Conservation (phyloP, 2,797 vertebrate species). For the Siniperca obscura region DNA sequence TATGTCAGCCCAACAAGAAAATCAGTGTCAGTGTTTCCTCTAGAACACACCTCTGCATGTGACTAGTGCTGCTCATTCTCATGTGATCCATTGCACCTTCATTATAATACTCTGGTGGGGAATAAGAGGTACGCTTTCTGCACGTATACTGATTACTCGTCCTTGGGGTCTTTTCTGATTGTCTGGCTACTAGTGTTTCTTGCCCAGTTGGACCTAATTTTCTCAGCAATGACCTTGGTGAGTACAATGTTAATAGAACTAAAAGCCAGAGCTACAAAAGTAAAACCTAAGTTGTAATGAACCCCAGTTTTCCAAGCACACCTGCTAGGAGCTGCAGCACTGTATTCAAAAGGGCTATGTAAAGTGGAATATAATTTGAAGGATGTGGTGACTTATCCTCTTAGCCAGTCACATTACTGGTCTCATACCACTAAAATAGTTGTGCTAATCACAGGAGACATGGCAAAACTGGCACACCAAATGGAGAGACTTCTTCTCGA, state of each 20-base stretch:
- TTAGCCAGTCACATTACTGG: conserved; percentile 12
- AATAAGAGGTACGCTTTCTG: conserved; percentile 49
- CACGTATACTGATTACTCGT: conserved; percentile 69
- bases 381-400: neutral
- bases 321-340: neutral
- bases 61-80: conserved; percentile 46
- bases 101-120: conserved; percentile 56
- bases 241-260: conserved; percentile 11
- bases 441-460: neutral
- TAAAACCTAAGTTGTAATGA: conserved; percentile 7
- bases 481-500: conserved; percentile 7
- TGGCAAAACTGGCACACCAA: neutral
- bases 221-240: conserved; percentile 11
- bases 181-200: conserved; percentile 17
- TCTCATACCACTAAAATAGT: neutral
- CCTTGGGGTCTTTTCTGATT: conserved; percentile 56
- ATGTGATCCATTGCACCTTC: conserved; percentile 44
- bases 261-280: neutral
- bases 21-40: neutral
- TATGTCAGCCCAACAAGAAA: neutral
- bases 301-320: neutral
- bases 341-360: neutral
- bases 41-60: neutral
- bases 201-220: conserved; percentile 16
- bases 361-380: conserved; percentile 11